Evolutionary conservation across 2,113 vertebrate species (phyloP).

Genomic region (Chaetops frenatus): DNA sequence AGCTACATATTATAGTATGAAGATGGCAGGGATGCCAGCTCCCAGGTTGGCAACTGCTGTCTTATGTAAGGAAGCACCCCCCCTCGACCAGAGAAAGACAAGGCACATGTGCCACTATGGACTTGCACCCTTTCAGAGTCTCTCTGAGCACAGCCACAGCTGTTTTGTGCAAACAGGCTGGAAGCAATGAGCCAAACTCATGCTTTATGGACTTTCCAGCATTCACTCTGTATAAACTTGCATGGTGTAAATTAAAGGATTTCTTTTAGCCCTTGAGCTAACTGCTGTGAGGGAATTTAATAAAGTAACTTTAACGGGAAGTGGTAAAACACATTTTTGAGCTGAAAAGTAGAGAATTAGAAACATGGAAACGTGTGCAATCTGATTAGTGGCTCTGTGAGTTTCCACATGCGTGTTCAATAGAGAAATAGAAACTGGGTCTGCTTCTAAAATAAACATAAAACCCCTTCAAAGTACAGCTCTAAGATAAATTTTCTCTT

Average conservation of each 20-base stretch:
- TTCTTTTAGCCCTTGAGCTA: neutral
- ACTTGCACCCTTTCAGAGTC: neutral
- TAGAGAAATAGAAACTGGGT: neutral
- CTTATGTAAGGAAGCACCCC: neutral
- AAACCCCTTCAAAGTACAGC: neutral
- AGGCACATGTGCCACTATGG: accelerated
- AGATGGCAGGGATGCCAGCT: neutral
- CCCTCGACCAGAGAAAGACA: neutral
- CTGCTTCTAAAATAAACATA: constrained; percentile 8
- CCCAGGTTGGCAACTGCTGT: neutral
- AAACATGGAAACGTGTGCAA: neutral
- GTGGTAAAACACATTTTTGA: neutral
- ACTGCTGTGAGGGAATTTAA: neutral
- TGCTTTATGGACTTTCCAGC: neutral
- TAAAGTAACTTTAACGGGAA: neutral
- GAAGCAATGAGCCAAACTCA: neutral
- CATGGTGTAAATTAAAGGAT: neutral
- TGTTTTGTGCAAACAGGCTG: neutral
- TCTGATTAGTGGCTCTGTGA: neutral
- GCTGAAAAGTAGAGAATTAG: neutral
- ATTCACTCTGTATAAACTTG: neutral
- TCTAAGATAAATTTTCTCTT: neutral
- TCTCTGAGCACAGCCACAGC: neutral
- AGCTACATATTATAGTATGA: neutral
- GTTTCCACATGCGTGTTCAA: neutral